A percentile compares a stretch with the other conserved stretches of the same genome.
phyloP scores from a whole-genome alignment of 2,113 vertebrate genomes.

The Anarhynchus alexandrinus region DNA sequence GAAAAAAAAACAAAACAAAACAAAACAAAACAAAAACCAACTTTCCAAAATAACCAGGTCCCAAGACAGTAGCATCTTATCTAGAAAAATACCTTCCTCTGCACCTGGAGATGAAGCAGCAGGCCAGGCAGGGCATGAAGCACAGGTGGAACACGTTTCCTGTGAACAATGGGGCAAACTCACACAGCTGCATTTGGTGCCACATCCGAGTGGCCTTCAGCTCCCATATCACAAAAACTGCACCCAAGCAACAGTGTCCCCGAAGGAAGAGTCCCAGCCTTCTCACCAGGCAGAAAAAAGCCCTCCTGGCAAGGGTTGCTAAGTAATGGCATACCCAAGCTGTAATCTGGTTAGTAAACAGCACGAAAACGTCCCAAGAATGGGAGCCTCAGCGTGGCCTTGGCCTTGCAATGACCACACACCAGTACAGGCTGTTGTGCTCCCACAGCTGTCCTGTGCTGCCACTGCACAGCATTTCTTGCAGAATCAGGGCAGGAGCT shows the following conservation, averaged over 20 bases:
- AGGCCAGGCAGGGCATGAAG: neutral
- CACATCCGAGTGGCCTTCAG: neutral
- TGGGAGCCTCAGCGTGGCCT: neutral
- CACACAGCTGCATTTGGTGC: too few relatives aligned
- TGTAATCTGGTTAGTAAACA: neutral
- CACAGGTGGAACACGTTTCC: neutral
- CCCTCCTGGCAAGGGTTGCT: neutral
- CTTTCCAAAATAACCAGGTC: neutral
- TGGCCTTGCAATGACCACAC: neutral
- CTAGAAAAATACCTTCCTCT: neutral
- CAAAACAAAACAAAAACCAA: neutral
- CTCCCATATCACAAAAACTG: neutral
- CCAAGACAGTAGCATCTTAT: neutral
- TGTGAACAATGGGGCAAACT: neutral
- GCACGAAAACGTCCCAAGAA: accelerated
- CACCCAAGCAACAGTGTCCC: accelerated
- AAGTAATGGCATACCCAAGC: neutral
- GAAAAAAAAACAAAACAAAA: neutral
- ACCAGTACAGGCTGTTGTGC: neutral
- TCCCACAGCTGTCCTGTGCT: accelerated
- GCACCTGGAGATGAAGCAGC: neutral
- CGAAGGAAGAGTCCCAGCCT: neutral
- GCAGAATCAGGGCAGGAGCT: neutral
- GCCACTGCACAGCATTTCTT: neutral
- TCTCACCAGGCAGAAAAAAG: neutral